Percentiles rank a stretch among this genome's conserved stretches.
Conservation (phyloP, 2,797 vertebrate species). For the Cirrhinus molitorella region DNA sequence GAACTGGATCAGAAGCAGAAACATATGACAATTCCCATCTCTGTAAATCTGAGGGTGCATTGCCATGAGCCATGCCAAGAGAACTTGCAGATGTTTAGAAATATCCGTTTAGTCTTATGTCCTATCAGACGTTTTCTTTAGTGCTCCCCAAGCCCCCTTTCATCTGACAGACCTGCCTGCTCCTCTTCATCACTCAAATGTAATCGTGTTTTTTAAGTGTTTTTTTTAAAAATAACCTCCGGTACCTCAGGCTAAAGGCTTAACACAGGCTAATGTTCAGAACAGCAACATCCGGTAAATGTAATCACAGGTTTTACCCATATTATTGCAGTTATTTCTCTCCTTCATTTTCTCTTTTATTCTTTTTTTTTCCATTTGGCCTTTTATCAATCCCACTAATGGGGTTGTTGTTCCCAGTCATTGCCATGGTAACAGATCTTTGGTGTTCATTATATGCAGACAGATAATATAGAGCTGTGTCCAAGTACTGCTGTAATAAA, state of each 20-base stretch:
- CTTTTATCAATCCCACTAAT: slow-evolving; percentile 44
- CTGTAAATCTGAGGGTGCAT: slow-evolving; percentile 24
- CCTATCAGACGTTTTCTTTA: slow-evolving; percentile 21
- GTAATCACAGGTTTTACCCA: slow-evolving; percentile 43
- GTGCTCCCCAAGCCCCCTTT: slow-evolving; percentile 5
- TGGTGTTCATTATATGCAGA: slow-evolving; percentile 67
- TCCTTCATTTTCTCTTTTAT: slow-evolving; percentile 22
- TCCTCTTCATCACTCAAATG: slow-evolving; percentile 43
- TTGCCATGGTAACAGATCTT: slow-evolving; percentile 75
- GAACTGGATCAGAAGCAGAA: not conserved
- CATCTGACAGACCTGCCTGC: not conserved
- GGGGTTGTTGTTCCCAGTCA: slow-evolving; percentile 63
- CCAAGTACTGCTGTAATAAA: slow-evolving; percentile 34
- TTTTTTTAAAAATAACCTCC: slow-evolving; percentile 35
- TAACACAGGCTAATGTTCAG: slow-evolving; percentile 44
- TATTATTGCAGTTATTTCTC: slow-evolving; percentile 36
- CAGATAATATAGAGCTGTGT: slow-evolving; percentile 37
- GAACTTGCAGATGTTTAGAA: not conserved
- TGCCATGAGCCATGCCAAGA: not conserved
- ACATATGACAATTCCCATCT: not conserved
- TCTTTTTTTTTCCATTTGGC: slow-evolving; percentile 11
- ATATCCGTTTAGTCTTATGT: not conserved
- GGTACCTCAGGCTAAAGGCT: slow-evolving; percentile 27
- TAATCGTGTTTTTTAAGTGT: slow-evolving; percentile 44
- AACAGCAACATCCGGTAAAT: slow-evolving; percentile 31